Base-by-base conservation (phyloP, 2,888 invertebrate genomes). In the Morinoia aosen region DNA sequence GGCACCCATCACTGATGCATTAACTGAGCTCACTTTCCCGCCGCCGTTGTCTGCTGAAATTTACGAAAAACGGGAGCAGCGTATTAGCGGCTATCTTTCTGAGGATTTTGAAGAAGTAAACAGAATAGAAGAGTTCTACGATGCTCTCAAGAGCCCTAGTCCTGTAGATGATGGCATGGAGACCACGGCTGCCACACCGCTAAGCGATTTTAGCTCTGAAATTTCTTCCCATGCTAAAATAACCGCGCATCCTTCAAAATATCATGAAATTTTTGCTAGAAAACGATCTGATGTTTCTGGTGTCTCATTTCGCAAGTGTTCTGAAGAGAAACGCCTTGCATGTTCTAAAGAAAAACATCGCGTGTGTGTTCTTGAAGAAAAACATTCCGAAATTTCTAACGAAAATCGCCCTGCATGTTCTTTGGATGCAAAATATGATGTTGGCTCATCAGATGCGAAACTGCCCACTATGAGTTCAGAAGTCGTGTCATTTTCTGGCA, bases 31-130 rank as follows among this genome's bases (percentile, higher is more conserved):
- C 33, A 48, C 93, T 19, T 57, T 93, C 58, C 93, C 58, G 14
- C 25, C 56, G 14, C 93, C 25, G 19, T n/a, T 33, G 57, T 48
- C 56, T 57, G 33, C 93, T 25, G 25, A 93, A 57, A 12, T 93
- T 93, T 8, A 57, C 25, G 93, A 57, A 93, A 48, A 58, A 57
- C 57, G 12, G 11, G 93, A 93, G 57, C 48, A 93, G 57, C 93
- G 93, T 33, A 93, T 93, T 19, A 25, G 58, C 33, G 93, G 93
- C 48, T 93, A 93, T 33, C 93, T 93, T 19, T 56, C 56, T 12
- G 93, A 93, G 33, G 93, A 57, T 33, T 93, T 93, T 57, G 93
- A 93, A 33, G 93, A 93, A 57, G 58, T 93, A 19, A 93, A 93
- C 10, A 93, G 93, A 39, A 56, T 93, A 16, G 93, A 56, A 57